These are phyloP conservation scores for Babyrousa celebensis DNA, from an alignment of 2,797 vertebrate species.

Conservation along the genomic window DNA sequence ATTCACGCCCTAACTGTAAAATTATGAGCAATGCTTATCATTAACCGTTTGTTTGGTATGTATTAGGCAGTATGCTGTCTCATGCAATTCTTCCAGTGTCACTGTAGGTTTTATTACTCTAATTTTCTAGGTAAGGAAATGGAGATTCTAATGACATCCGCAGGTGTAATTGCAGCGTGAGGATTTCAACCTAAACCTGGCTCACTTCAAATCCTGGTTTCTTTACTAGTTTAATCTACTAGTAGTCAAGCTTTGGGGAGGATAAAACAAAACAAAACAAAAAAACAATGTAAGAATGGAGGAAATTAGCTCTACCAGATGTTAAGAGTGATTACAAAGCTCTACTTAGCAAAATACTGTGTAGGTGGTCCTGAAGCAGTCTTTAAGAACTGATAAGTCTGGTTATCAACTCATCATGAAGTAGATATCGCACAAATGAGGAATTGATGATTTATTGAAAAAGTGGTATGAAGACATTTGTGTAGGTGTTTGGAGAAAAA, in stretches of 20 bases:
- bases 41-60: not conserved
- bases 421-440: not conserved
- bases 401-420: slow-evolving; percentile 20
- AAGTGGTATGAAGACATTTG: slow-evolving; percentile 1
- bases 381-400: not conserved
- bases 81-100: not conserved
- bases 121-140: slow-evolving; percentile 22
- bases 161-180: not conserved
- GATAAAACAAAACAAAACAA: not conserved
- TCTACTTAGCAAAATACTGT: slow-evolving; percentile 33
- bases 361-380: slow-evolving; percentile 12
- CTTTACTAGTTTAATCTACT: slow-evolving; percentile 3
- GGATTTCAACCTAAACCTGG: slow-evolving; percentile 47
- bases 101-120: not conserved
- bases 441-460: slow-evolving; percentile 55
- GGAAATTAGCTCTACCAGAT: not conserved
- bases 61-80: not conserved
- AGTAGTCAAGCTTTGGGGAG: not conserved
- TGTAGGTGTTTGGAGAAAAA: not conserved
- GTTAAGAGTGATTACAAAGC: not conserved
- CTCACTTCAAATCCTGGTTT: slow-evolving; percentile 16
- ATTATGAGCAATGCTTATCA: not conserved
- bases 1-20: not conserved
- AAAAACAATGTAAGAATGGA: not conserved
- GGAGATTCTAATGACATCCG: not conserved